Evolutionary conservation across 2,113 vertebrate genomes (phyloP).

Genomic region (Fulmarus glacialis): DNA sequence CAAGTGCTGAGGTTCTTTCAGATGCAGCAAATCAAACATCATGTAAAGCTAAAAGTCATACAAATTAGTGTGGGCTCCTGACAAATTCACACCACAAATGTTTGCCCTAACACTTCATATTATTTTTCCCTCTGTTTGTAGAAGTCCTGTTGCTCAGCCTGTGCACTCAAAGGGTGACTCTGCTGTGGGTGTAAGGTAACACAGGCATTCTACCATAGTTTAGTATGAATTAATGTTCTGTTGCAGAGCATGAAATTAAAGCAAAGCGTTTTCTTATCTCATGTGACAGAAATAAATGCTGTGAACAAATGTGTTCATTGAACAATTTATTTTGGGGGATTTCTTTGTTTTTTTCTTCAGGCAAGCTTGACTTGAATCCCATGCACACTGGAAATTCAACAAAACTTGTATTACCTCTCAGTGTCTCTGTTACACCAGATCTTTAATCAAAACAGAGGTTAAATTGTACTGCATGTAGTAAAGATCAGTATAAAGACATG

Average conservation of each 20-base stretch:
- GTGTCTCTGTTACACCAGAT: background rate
- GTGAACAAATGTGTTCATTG: background rate
- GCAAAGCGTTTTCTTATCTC: background rate
- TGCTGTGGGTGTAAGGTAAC: background rate
- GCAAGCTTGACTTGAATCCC: background rate
- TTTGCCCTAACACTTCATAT: background rate
- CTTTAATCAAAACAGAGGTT: background rate
- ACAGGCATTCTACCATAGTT: background rate
- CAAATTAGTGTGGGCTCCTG: background rate
- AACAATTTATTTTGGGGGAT: background rate
- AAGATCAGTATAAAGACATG: background rate
- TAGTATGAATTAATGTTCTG: background rate
- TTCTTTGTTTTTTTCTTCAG: background rate
- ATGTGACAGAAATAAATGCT: background rate
- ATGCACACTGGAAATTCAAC: background rate
- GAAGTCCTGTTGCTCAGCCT: background rate
- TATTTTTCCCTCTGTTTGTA: background rate
- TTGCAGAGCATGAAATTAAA: constrained; percentile 21
- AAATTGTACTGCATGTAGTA: background rate
- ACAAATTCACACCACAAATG: background rate
- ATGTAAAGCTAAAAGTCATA: background rate
- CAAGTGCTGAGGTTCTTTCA: background rate
- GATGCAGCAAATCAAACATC: background rate
- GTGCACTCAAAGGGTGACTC: background rate
- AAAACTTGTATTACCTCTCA: background rate